Base-by-base conservation (phyloP, 2,797 vertebrate species). In the Xiphorhynchus erythropygius region DNA sequence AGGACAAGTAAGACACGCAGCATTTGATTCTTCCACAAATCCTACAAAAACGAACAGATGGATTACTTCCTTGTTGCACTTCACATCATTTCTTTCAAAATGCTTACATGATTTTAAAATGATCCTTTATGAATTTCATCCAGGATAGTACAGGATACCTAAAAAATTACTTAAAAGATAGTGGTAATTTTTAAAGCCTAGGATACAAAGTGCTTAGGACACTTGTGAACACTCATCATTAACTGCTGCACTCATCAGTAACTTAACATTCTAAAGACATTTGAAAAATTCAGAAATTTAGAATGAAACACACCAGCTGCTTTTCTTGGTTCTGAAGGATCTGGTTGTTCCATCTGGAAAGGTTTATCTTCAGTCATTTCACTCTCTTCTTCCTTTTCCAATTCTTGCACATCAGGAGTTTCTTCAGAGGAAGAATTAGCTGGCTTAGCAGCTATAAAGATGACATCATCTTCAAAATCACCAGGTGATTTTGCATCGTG, bases 401-500 rank as follows among this genome's bases (percentile, higher is more conserved):
- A 49, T 53, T 94, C 87, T 39, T 83, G 44, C 83, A 89, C 53
- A 71, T 95, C 41, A 55, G 55, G 71, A 47, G 7, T 39, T 55
- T 97, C 89, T 63, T 97, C 89, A 27, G 69, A 15, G 18, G 95
- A 89, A 74, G 90, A 90, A 60, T 27, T 55, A 24, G 70, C 86
- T 91, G 95, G 75, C 67, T 97, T 97, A 65, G 96, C 92, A 63
- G 96, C 97, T 18, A 94, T 71, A 50, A 98, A 96, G 27, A 97
- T 89, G 22, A 97, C 93, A 17, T 97, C 97, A 69, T 87, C 93
- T 84, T 98, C 97, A 27, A 97, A 96, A 46, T 98, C 98, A 18
- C 93, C 96, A 23, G 98, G 97, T 12, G 97, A 97, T 22, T 97
- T 98, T 22, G 98, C 98, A 90, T 99, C 98, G 16, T 98, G 98